Evolutionary conservation across 2,797 vertebrate species (phyloP), one percentile per base, ranked within the genome.

Genomic region (Etheostoma nigrum): DNA sequence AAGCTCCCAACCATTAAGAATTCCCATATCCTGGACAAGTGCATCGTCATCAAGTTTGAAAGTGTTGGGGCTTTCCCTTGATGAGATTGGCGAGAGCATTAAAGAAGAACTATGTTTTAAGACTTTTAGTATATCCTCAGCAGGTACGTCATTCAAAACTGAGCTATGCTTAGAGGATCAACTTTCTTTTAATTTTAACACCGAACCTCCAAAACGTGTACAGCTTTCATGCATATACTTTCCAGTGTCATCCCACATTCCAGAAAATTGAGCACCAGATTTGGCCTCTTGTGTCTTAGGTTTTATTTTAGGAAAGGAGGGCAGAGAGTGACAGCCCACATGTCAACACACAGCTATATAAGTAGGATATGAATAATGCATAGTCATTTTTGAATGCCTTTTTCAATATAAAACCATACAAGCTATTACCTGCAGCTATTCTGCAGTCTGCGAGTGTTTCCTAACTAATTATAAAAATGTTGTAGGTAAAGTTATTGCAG

Each of bases 281-380:
- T 88, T 84, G 76, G 76, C 60, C 77, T 89, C 73, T 51, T 67
- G 85, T 83, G 82, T 85, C 60, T 89, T 75, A 14, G 11, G 62
- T 74, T 87, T 85, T 94, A 94, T 93, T 94, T 94, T 93, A 76
- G 90, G 91, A 94, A 95, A 93, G 84, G 72, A 91, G 92, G 88
- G 64, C 91, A 92, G 62, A 81, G 12, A 82, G 78, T 73, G 83
- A 79, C 68, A 80, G 76, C 67, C 76, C 80, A 76, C 87, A 88
- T 87, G 88, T 85, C 84, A 83, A 90, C 79, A 85, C 68, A 68
- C 59, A 72, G 62, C 78, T 75, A 81, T 67, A 75, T 68, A 89
- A 75, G 67, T 14, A 67, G 62, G 66, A 72, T 76, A 63, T 61
- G 57, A 80, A 81, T 71, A 74, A 79, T 65, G 57, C 4, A 60